Conservation (phyloP, 2,113 vertebrate genomes). For the Chloebia gouldiae region DNA sequence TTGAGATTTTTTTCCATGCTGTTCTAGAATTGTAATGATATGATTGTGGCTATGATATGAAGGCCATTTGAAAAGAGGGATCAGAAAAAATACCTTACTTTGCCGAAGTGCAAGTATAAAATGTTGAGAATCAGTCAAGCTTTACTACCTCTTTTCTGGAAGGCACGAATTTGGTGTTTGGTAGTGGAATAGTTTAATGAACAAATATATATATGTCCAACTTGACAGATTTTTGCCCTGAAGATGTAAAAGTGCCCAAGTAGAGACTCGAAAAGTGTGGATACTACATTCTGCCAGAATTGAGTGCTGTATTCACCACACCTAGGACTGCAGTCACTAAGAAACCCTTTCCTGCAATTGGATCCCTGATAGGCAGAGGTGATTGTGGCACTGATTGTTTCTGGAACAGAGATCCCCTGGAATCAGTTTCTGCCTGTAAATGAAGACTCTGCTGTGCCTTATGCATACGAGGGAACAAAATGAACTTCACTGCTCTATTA, state of each 20-base stretch:
- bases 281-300: not conserved
- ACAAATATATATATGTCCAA: not conserved
- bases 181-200: not conserved
- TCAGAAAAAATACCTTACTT: not conserved
- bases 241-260: not conserved
- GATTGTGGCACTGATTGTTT: not conserved
- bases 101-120: not conserved
- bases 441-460: not conserved
- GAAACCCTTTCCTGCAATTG: not conserved
- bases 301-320: not conserved
- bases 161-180: not conserved
- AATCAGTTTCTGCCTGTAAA: not conserved
- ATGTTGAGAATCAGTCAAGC: not conserved
- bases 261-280: too few species aligned
- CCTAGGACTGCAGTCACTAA: not conserved
- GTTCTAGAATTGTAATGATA: not conserved
- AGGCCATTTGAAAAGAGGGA: not conserved
- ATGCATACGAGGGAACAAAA: not conserved
- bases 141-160: not conserved
- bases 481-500: not conserved
- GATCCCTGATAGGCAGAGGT: not conserved
- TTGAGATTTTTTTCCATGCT: not conserved
- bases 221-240: rapidly evolving
- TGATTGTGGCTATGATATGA: not conserved
- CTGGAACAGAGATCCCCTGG: not conserved